Conservation (phyloP, 2,888 invertebrate species). For the Junonia oenone region DNA sequence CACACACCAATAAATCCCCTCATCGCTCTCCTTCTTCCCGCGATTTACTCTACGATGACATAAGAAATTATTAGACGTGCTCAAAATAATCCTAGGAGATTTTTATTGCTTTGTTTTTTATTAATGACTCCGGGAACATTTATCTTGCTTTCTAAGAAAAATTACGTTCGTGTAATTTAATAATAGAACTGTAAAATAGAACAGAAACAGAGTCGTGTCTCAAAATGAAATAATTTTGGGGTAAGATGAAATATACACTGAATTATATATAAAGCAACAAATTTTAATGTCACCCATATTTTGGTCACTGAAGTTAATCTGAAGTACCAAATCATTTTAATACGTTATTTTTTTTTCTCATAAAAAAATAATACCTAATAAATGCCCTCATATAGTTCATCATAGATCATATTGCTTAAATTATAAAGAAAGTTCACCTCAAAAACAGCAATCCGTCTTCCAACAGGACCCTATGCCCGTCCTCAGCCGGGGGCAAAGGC, state of each 20-base stretch:
- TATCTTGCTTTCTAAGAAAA: neutral
- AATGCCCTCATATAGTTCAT: neutral
- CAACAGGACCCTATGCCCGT: conserved; percentile 93
- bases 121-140: neutral
- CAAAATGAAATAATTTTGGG: neutral
- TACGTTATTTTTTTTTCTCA: no score
- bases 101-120: conserved; percentile 9
- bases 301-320: no score
- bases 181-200: no score
- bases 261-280: no score
- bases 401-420: neutral
- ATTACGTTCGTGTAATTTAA: neutral
- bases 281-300: no score
- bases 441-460: conserved; percentile 97
- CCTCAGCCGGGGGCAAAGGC: conserved; percentile 87
- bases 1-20: conserved; percentile 98
- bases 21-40: conserved; percentile 95
- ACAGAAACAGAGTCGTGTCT: neutral
- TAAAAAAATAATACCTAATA: no score
- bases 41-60: conserved; percentile 85
- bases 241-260: no score
- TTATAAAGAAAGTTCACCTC: conserved; percentile 47
- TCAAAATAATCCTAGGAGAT: conserved; percentile 5
- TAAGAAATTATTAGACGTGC: conserved; percentile 18
- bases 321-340: no score